These are phyloP conservation scores for Phenganax marumi DNA, from an alignment of 92 coral and sea anemone genomes.

Conservation along the genomic window DNA sequence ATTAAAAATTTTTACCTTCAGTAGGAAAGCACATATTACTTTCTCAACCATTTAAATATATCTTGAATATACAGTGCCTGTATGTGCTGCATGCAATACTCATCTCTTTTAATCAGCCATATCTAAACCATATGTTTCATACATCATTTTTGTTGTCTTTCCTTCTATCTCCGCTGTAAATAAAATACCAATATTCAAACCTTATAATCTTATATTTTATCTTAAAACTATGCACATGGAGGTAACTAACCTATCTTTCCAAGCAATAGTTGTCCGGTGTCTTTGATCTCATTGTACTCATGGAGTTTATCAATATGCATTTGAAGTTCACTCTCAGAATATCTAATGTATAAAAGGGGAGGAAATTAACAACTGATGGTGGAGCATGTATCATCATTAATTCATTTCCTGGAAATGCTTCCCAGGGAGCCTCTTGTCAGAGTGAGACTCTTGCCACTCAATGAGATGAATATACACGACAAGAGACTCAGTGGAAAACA, in stretches of 20 bases:
- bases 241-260: slow-evolving; percentile 76
- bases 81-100: not conserved
- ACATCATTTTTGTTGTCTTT: slow-evolving; percentile 80
- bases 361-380: not conserved
- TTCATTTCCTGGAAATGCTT: not conserved
- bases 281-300: slow-evolving; percentile 97
- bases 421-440: not conserved
- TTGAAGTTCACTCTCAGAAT: slow-evolving; percentile 85
- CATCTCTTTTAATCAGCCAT: slow-evolving; percentile 62
- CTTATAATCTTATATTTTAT: not conserved
- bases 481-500: not conserved
- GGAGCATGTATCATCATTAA: not conserved
- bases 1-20: too few relatives aligned
- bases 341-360: slow-evolving; percentile 42
- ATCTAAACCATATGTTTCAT: slow-evolving; percentile 85
- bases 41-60: not conserved
- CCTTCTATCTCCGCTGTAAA: slow-evolving; percentile 86
- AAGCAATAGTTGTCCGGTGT: slow-evolving; percentile 81
- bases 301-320: slow-evolving; percentile 88
- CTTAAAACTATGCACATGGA: too few relatives aligned
- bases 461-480: not conserved
- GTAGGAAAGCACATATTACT: not conserved
- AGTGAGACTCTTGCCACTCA: not conserved
- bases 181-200: not conserved
- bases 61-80: not conserved